Base-by-base conservation (phyloP, 2,888 invertebrate genomes). In the Microplitis deprimator region DNA sequence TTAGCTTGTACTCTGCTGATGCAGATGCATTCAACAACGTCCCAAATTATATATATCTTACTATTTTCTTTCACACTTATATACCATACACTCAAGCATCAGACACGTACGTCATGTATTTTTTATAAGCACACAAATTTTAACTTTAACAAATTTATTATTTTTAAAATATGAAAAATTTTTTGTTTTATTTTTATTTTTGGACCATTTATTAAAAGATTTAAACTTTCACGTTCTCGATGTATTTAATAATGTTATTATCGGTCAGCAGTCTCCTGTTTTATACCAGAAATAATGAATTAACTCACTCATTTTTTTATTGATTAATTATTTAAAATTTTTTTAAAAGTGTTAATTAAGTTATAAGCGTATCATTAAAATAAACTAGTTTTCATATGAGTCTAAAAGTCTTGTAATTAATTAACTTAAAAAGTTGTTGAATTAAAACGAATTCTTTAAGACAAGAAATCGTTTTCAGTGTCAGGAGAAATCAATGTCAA, bases 1-100 rank as follows among this genome's bases (percentile, higher is more conserved):
- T 64, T 69, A 38, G 72, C 71, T 75, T 77, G 73, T 64, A 73
- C 29, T 50, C 29, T 39, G 68, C 50, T 29, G 29, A 29, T 29
- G 29, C 61, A 68, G 61, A 70, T 65, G 77, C 69, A 79, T 73
- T 67, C 68, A 78, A 69, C 68, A 76, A 64, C 68, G 74, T 76
- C 61, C 67, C 61, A 69, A 73, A 71, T 76, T 75, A 68, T 72
- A 68, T 72, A 68, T 73, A 60, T 20, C 70, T 68, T 74, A 71
- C 68, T 64, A 62, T 50, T 60, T 73, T 60, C 7, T 50, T 50
- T 17, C 40, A 65, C 73, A 65, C 16, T n/a, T 40, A n/a, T 59
- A n/a, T 29, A 17, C 41, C 60, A 16, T 70, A 16, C 50, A 29
- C 40, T 29, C n/a, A 67, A 29, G 64, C 64, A 64, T 17, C 39